A percentile compares a stretch with the other conserved stretches of the same genome.
These are phyloP conservation scores for Podotricha telesiphe DNA, from an alignment of 2,888 invertebrate species.

Conservation along the genomic window DNA sequence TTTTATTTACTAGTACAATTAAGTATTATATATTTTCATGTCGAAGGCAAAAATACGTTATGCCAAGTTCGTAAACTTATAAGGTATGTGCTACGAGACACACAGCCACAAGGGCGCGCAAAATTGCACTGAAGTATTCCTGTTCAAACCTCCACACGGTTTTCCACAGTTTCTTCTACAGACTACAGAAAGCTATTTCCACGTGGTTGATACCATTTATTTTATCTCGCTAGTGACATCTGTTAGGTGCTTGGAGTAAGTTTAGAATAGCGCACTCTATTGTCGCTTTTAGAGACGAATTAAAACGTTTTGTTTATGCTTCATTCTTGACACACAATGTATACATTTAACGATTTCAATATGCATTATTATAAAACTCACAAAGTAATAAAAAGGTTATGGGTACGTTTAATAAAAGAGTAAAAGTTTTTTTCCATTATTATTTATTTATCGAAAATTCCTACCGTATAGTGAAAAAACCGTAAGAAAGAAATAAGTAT, in stretches of 20 bases:
- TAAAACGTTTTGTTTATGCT: not conserved
- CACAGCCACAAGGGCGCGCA: slow-evolving; percentile 58
- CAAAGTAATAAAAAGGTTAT: too few species aligned
- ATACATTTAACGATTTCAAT: too few species aligned
- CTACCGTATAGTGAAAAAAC: too few species aligned
- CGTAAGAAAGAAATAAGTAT: not conserved
- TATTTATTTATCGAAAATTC: too few species aligned
- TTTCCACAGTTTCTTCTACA: slow-evolving; percentile 67
- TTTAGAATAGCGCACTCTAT: slow-evolving; percentile 48
- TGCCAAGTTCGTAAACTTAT: slow-evolving; percentile 62
- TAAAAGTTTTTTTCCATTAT: too few species aligned
- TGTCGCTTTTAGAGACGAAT: not conserved
- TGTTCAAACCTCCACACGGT: slow-evolving; percentile 62
- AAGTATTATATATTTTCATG: slow-evolving; percentile 10
- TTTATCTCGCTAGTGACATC: slow-evolving; percentile 53
- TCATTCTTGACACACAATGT: not conserved
- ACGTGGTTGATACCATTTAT: slow-evolving; percentile 57
- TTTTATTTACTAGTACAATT: not conserved
- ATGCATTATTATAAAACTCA: too few species aligned
- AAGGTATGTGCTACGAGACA: slow-evolving; percentile 45
- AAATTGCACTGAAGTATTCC: slow-evolving; percentile 68
- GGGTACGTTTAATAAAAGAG: too few species aligned
- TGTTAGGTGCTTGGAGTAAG: slow-evolving; percentile 42
- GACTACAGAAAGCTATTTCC: slow-evolving; percentile 64
- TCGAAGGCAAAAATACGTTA: slow-evolving; percentile 22